A percentile compares a stretch with the other conserved stretches of the same genome.
Conservation (phyloP, 2,797 vertebrate species). For the Notolepis coatsorum region DNA sequence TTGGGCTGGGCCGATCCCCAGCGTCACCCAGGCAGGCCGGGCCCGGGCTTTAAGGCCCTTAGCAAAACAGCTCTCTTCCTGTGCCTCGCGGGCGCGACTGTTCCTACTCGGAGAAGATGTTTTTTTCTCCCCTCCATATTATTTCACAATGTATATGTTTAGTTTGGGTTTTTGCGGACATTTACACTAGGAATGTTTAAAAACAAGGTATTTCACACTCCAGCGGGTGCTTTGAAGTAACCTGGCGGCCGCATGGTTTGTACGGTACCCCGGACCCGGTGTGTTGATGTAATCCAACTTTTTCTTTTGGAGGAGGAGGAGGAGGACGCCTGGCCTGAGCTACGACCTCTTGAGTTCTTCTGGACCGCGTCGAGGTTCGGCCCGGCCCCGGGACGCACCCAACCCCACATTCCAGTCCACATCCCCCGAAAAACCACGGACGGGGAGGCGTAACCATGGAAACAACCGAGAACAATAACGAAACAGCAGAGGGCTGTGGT, state of each 20-base stretch:
- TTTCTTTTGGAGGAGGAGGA: neutral
- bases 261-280: conserved; percentile 22
- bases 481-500: neutral
- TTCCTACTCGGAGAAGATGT: conserved; percentile 37
- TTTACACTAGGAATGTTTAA: conserved; percentile 1
- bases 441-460: neutral
- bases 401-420: neutral
- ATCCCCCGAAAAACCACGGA: conserved; percentile 4
- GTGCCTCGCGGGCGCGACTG: conserved; percentile 44
- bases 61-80: conserved; percentile 64
- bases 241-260: conserved; percentile 12
- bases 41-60: conserved; percentile 52
- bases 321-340: neutral
- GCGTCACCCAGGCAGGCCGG: conserved; percentile 60
- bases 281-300: neutral
- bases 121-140: too few relatives aligned
- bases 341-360: neutral
- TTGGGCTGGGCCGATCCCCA: conserved; percentile 65
- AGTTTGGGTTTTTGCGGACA: conserved; percentile 36
- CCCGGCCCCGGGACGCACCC: neutral
- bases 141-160: conserved; percentile 24
- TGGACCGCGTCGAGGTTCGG: neutral
- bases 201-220: neutral
- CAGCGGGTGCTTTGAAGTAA: conserved; percentile 38
- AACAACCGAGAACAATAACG: neutral